Evolutionary conservation across 2,888 invertebrate species (phyloP).

Genomic region (Macaria notata): DNA sequence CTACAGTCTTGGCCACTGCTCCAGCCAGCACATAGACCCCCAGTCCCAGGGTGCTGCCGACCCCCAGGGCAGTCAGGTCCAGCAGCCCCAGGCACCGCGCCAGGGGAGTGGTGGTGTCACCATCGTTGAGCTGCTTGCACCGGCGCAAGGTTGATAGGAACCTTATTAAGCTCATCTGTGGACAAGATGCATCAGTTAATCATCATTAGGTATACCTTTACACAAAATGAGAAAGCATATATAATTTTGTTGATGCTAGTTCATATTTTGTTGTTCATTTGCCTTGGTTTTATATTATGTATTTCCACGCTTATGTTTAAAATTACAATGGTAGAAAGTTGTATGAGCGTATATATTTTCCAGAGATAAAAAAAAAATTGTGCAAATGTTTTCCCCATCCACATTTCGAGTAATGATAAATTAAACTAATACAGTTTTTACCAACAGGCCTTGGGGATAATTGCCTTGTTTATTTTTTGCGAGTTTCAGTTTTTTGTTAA

Average conservation of each 20-base stretch:
- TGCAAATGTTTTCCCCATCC: slow-evolving; percentile 7
- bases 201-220: no score
- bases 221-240: no score
- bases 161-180: slow-evolving; percentile 64
- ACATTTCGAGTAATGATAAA: neutral
- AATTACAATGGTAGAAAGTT: no score
- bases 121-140: slow-evolving; percentile 74
- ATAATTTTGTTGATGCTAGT: no score
- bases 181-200: slow-evolving; percentile 8
- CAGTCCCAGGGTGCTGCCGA: slow-evolving; percentile 94
- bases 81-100: slow-evolving; percentile 88
- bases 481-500: no score
- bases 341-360: no score
- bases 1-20: slow-evolving; percentile 91
- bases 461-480: neutral
- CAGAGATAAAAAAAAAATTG: neutral
- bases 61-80: slow-evolving; percentile 93
- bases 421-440: slow-evolving; percentile 3
- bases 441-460: slow-evolving; percentile 4
- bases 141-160: slow-evolving; percentile 62
- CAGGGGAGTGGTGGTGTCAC: slow-evolving; percentile 65
- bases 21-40: slow-evolving; percentile 98
- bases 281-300: no score
- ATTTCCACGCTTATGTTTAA: no score
- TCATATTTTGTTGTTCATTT: no score